These are phyloP conservation scores for Polyergus mexicanus DNA, from an alignment of 1,140 invertebrate species.

Conservation along the genomic window DNA sequence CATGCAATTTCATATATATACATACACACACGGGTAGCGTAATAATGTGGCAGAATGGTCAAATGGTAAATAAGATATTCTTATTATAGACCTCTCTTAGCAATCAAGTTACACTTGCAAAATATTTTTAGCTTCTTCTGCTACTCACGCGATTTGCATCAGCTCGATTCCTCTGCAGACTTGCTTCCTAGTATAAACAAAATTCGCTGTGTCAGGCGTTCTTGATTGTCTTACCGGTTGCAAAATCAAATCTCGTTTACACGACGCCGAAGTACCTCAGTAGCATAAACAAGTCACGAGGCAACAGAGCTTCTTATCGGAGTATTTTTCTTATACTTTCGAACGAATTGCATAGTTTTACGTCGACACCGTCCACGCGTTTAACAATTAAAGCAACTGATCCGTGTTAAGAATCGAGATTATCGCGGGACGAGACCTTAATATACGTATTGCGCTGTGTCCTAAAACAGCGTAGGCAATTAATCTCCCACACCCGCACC, in stretches of 20 bases:
- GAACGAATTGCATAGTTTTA: constrained; percentile 43
- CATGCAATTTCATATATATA: neutral
- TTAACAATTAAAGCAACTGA: constrained; percentile 51
- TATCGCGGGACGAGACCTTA: constrained; percentile 67
- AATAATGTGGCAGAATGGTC: neutral
- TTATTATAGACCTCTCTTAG: neutral
- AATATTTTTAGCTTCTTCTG: constrained; percentile 1
- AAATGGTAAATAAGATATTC: neutral
- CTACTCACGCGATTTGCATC: constrained; percentile 13
- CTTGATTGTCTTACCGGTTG: constrained; percentile 59
- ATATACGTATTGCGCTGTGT: constrained; percentile 59
- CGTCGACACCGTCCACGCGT: constrained; percentile 19
- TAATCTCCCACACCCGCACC: constrained; percentile 78
- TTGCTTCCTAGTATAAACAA: constrained; percentile 2
- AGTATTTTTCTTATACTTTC: constrained; percentile 42
- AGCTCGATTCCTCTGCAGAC: constrained; percentile 11
- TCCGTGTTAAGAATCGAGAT: constrained; percentile 62
- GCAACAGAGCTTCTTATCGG: constrained; percentile 67
- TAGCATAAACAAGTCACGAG: constrained; percentile 71
- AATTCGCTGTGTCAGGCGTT: constrained; percentile 47
- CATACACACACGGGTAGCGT: neutral
- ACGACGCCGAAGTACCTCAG: constrained; percentile 44
- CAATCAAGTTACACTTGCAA: constrained; percentile 32
- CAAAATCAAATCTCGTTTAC: constrained; percentile 72
- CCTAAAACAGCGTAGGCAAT: constrained; percentile 73